Conservation (phyloP, 2,888 invertebrate genomes). For the Thyatira batis region DNA sequence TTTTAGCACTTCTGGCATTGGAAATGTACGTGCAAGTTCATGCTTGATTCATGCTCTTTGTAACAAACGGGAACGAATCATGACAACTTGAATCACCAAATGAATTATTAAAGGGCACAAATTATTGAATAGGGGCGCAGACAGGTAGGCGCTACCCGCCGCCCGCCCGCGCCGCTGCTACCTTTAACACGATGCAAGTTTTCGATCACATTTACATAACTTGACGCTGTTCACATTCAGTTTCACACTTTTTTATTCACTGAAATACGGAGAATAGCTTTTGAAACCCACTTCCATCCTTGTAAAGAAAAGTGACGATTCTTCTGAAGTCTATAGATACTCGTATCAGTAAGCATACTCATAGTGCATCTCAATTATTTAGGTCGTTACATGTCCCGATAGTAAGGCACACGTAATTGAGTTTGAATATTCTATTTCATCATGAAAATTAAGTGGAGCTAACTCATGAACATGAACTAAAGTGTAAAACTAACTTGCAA, state of each 20-base stretch:
- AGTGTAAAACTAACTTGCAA: background rate
- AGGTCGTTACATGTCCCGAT: no score
- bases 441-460: background rate
- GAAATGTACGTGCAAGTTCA: background rate
- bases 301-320: background rate
- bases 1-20: no score
- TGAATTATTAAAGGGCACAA: slow-evolving; percentile 7
- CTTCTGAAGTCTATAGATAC: background rate
- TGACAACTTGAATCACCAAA: background rate
- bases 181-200: slow-evolving; percentile 22
- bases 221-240: slow-evolving; percentile 28
- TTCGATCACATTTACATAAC: slow-evolving; percentile 37
- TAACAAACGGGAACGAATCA: background rate
- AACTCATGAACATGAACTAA: background rate
- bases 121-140: slow-evolving; percentile 9
- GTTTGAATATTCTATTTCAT: background rate
- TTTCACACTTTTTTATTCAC: slow-evolving; percentile 23
- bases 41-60: background rate
- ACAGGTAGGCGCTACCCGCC: background rate
- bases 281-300: slow-evolving; percentile 15
- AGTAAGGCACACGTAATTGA: background rate
- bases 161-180: slow-evolving; percentile 8
- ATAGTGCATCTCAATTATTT: no score
- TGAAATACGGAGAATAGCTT: slow-evolving; percentile 1
- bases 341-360: background rate